A percentile compares a stretch with the other conserved stretches of the same genome.
Evolutionary conservation across 2,797 vertebrate genomes (phyloP).

Genomic region (Phyllotis vaccarum): DNA sequence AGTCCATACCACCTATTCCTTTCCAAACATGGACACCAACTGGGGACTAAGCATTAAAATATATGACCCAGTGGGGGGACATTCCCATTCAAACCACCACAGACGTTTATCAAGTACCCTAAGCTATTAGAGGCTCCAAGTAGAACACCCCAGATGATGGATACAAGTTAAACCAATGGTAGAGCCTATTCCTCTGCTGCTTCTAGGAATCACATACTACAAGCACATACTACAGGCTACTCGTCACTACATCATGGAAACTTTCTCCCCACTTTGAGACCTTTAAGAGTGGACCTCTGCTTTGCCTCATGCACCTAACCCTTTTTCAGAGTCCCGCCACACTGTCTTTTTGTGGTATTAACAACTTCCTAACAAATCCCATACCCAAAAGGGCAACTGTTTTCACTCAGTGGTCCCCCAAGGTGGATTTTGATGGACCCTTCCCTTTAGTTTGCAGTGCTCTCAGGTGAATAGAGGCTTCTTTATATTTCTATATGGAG

Average conservation of each 20-base stretch:
- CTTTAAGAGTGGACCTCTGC: no score
- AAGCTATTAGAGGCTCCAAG: neutral
- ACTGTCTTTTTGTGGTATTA: neutral
- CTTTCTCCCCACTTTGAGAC: neutral
- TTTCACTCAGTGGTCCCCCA: neutral
- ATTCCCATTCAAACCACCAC: neutral
- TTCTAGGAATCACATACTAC: neutral
- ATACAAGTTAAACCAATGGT: neutral
- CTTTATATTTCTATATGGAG: neutral
- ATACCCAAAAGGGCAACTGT: neutral
- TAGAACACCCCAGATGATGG: neutral
- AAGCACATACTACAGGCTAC: neutral
- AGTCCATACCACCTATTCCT: neutral
- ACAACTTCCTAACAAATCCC: neutral
- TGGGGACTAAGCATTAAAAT: neutral
- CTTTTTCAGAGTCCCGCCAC: neutral
- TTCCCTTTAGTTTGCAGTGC: neutral
- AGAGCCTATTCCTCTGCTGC: neutral
- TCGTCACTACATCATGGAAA: no score
- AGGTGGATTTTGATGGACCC: neutral
- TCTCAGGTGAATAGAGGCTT: neutral
- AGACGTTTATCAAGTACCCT: neutral
- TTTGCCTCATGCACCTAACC: neutral
- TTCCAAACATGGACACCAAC: neutral
- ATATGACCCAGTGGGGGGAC: no score